A percentile compares a stretch with the other conserved stretches of the same genome.
Evolutionary conservation across 2,888 invertebrate genomes (phyloP).

Genomic region (Biston betularia): DNA sequence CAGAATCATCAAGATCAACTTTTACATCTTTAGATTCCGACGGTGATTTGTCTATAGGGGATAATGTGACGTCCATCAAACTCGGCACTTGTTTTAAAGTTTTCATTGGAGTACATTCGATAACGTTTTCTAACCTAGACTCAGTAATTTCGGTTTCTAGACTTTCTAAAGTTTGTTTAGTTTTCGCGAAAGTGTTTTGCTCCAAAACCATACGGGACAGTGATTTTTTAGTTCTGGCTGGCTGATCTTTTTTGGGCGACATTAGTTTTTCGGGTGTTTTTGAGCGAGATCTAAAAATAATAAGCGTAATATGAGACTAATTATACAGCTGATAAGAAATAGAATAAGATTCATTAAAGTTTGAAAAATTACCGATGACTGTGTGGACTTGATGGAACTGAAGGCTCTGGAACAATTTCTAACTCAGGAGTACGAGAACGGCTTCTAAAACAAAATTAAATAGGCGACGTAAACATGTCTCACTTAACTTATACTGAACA

Average conservation of each 20-base stretch:
- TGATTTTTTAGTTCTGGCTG: conserved; percentile 67
- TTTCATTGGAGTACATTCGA: conserved; percentile 79
- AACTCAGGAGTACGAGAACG: conserved; percentile 31
- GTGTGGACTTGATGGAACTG: conserved; percentile 10
- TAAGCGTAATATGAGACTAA: not conserved
- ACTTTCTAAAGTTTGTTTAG: conserved; percentile 62
- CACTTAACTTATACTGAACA: too few relatives aligned
- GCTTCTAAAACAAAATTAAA: conserved; percentile 16
- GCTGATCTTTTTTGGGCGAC: conserved; percentile 68
- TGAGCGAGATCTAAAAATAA: conserved; percentile 22
- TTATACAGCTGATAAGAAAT: not conserved
- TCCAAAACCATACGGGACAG: conserved; percentile 77
- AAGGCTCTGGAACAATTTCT: conserved; percentile 25
- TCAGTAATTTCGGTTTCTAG: conserved; percentile 55
- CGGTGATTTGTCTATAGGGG: conserved; percentile 77
- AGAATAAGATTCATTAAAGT: not conserved
- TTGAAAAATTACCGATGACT: conserved; percentile 18
- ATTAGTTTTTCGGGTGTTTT: conserved; percentile 79
- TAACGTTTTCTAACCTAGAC: conserved; percentile 50
- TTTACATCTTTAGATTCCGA: conserved; percentile 56
- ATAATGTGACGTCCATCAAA: conserved; percentile 75
- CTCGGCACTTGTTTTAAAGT: conserved; percentile 58
- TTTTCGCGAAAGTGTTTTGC: conserved; percentile 76
- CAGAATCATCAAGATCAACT: conserved; percentile 50
- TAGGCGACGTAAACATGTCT: too few relatives aligned